A percentile compares a stretch with the other conserved stretches of the same genome.
Evolutionary conservation across 92 coral and sea anemone genomes (phyloP).

Genomic region (Zoanthus gigantus): DNA sequence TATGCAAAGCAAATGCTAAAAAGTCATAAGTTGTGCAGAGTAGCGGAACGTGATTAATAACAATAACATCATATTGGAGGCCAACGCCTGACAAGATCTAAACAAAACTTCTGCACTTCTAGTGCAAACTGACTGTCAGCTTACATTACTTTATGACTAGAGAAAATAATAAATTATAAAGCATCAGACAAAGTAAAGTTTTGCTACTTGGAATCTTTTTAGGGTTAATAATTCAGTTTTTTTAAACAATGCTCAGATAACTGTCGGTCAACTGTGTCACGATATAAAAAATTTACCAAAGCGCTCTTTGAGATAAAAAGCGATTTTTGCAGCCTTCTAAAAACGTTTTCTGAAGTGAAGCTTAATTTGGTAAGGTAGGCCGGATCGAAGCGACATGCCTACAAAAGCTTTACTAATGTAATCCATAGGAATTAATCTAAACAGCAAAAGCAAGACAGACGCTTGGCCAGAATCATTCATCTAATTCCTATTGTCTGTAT

Average conservation of each 20-base stretch:
- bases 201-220: not conserved
- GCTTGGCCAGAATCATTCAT: conserved; percentile 13
- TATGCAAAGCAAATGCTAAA: conserved; percentile 30
- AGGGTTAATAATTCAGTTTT: not conserved
- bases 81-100: conserved; percentile 10
- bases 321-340: not conserved
- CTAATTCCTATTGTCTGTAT: conserved; percentile 21
- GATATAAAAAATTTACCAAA: not conserved
- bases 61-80: not conserved
- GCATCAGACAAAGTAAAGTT: not conserved
- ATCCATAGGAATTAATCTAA: not conserved
- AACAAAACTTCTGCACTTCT: not conserved
- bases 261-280: not conserved
- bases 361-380: not conserved
- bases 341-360: not conserved
- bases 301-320: not conserved
- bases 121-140: not conserved
- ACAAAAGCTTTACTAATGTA: not conserved
- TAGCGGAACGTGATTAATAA: conserved; percentile 31
- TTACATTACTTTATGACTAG: not conserved
- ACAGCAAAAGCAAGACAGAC: not conserved
- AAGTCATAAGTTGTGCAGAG: conserved; percentile 32
- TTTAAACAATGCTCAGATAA: not conserved
- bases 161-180: not conserved
- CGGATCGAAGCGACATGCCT: not conserved